These are phyloP conservation scores for Meloidogyne exigua DNA, from an alignment of 1,140 invertebrate species.

Conservation along the genomic window DNA sequence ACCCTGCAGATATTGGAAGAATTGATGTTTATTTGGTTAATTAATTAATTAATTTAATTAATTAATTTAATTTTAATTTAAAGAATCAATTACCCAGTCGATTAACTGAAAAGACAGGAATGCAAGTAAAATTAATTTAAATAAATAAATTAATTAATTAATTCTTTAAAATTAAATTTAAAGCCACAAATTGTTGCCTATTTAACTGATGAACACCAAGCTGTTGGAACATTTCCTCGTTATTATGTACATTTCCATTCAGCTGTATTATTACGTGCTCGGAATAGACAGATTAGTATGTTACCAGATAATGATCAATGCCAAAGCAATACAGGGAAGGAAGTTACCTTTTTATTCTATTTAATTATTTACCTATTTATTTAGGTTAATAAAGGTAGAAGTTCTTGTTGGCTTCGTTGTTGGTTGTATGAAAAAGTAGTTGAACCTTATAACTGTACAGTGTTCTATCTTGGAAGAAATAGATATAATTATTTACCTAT, in stretches of 20 bases:
- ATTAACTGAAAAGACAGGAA: background rate
- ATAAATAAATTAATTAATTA: conserved; percentile 10
- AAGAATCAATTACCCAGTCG: conserved; percentile 1
- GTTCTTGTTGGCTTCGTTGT: conserved; percentile 11
- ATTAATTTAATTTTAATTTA: background rate
- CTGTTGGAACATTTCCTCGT: conserved; percentile 27
- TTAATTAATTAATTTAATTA: background rate
- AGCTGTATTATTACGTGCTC: conserved; percentile 14
- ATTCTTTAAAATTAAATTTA: background rate
- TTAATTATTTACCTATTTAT: background rate
- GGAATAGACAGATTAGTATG: conserved; percentile 24
- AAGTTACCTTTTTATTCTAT: background rate
- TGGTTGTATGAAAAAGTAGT: conserved; percentile 55
- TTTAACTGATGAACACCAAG: conserved; percentile 26
- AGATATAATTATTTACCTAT: conserved; percentile 21
- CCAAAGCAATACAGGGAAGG: background rate
- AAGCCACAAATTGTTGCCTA: conserved; percentile 28
- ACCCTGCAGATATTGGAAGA: conserved; percentile 28
- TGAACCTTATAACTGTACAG: conserved; percentile 58
- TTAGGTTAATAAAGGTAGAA: background rate
- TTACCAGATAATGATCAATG: conserved; percentile 29
- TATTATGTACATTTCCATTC: conserved; percentile 26
- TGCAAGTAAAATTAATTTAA: too few species aligned
- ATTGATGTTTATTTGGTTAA: conserved; percentile 28
- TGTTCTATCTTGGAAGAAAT: conserved; percentile 44